Evolutionary conservation across 2,113 vertebrate species (phyloP), one percentile per base, ranked within the genome.

Genomic region (Toxotes jaculatrix): DNA sequence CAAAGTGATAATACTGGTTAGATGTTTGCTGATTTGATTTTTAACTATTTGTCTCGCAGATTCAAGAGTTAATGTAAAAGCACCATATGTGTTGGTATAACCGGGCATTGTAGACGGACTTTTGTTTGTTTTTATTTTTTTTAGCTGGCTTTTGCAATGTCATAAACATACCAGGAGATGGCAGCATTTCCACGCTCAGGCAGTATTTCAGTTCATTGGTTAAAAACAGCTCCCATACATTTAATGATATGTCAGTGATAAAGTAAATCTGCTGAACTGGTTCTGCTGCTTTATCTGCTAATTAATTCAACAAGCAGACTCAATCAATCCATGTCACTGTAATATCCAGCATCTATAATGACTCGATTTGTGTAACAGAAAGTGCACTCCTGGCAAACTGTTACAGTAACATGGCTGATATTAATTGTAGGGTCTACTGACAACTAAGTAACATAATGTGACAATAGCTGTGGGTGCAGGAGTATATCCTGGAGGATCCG

Each of bases 81-180:
- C 27, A 47, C 11, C 4, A 38, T 10, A 36, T 36, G 43, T 27
- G 47, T 55, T 38, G 11, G 7, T n/a, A 53, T 2, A 42, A 42
- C 11, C 10, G 1, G 38, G 31, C n/a, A 31, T 31, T 0, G 7
- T 32, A 7, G n/a, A 66, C 17, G 19, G 23, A 65, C 10, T 55
- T 55, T 43, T 40, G 27, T 9, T 7, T 21, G 27, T 17, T 49
- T 7, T 17, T 12, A 45, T 49, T 17, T 19, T 19, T 66, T 60
- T 43, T 36, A 13, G 12, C 3, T 21, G 27, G 6, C 9, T 14
- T 40, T 59, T 88, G 84, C 49, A 79, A 34, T 86, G 8, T 42
- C 60, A 16, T 1, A 31, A 68, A 79, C 5, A 9, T 32, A 79
- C 77, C 93, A 90, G 40, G 2, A 88, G 93, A 90, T 78, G 92